Base-by-base conservation (phyloP, 2,113 vertebrate species). In the Solenodon paradoxus region DNA sequence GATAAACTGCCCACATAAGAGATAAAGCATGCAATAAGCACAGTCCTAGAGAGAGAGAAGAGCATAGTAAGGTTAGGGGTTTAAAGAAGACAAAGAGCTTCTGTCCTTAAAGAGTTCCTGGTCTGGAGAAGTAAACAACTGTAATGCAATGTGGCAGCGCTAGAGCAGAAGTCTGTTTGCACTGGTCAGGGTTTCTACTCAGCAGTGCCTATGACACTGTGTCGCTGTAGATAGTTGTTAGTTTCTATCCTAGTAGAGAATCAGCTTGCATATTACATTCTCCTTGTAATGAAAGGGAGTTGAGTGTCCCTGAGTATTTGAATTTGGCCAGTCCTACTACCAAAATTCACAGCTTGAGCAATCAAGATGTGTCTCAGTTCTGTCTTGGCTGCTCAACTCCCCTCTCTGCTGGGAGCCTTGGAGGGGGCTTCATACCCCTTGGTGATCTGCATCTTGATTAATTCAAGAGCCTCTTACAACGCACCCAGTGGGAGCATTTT, bases 151-250 rank as follows among this genome's bases (percentile, higher is more conserved):
- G 88, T 92, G 96, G 94, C 84, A 94, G 77, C 10, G 12, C 49
- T 38, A 7, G 2, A 28, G 78, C 61, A 90, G 53, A 96, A 71
- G 47, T 72, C 95, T 92, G 69, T 69, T 75, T 81, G 28, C 16
- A 92, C 80, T 88, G 84, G 94, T 90, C 92, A 95, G 55, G 92
- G 72, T 53, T 93, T 85, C 84, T 95, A 81, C 59, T 92, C 83
- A 47, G 75, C 40, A 77, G 80, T 47, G 90, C 84, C 90, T 30
- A 20, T 92, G 92, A 63, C 66, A 78, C 59, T 20, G 90, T 59
- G 87, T 63, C 69, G 61, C n/a, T 78, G 38, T 57, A 66, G 92
- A 61, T 51, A 66, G 49, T 88, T 26, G 45, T 80, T 88, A 92
- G 49, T 75, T 93, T 88, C 88, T 66, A 80, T 66, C 40, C 69